Base-by-base conservation (phyloP, 1,140 invertebrate genomes). In the Sarcophaga bullata region DNA sequence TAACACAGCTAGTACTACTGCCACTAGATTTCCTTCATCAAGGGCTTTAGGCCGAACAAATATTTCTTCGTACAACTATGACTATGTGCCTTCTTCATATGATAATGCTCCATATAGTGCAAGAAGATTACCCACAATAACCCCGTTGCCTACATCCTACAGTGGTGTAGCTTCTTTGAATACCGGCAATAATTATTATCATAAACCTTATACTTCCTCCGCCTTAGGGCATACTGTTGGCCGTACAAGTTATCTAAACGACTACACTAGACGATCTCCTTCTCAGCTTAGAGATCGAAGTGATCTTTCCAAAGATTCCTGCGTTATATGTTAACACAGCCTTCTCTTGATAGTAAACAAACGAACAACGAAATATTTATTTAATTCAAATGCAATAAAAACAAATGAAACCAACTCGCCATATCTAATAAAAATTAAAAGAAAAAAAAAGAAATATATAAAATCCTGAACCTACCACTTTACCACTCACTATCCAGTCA, bases 1-100 rank as follows among this genome's bases (percentile, higher is more conserved):
- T 48, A 82, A 37, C 6, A 46, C 82, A 10, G 82, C 46, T 8
- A 19, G 13, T 2, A 50, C 75, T 6, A 84, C 76, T 13, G 50
- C 84, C 0, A 83, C 72, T 0, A 86, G 88, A 9, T 89, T 89
- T 75, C 88, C 88, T 15, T 87, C 68, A 73, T 85, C 83, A 2
- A 81, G 80, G 48, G 52, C 9, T 58, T 84, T 49, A 73, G 84
- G 83, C 11, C 83, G 85, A 48, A 84, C 73, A 9, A 47, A 58
- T 15, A 72, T 19, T 47, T 25, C 81, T 4, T 62, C 73, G 76
- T 85, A 84, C 48, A 84, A 89, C 75, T 89, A 86, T 15, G 81
- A 80, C 48, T 52, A 83, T 83, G 82, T 75, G 83, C 82, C 82
- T 13, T 13, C 68, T 13, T 80, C 80, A 80, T 15, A 13, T 15